These are phyloP conservation scores for Monomorium pharaonis DNA, from an alignment of 1,140 invertebrate species.

Conservation along the genomic window DNA sequence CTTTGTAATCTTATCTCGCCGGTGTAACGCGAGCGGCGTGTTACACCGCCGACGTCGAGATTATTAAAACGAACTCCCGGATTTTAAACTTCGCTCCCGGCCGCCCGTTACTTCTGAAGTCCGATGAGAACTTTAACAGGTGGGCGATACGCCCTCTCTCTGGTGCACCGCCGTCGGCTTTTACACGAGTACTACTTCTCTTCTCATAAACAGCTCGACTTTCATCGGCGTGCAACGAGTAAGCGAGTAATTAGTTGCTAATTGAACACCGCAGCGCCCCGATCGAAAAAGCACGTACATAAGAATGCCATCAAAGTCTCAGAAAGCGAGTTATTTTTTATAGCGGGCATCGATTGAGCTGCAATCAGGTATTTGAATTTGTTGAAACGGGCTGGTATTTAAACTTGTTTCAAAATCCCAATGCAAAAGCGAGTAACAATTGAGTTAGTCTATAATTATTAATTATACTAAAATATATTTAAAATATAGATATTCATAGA, in stretches of 20 bases:
- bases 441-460: background rate
- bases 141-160: constrained; percentile 33
- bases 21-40: constrained; percentile 19
- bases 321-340: background rate
- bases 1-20: constrained; percentile 44
- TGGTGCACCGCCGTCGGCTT: background rate
- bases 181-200: constrained; percentile 16
- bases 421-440: background rate
- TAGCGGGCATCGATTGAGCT: background rate
- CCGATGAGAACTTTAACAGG: constrained; percentile 54
- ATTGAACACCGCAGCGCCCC: background rate
- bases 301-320: background rate
- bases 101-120: constrained; percentile 34
- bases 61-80: constrained; percentile 54
- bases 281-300: background rate
- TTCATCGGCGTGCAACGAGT: background rate
- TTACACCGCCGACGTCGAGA: constrained; percentile 39
- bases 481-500: background rate
- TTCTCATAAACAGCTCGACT: constrained; percentile 42
- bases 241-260: constrained; percentile 18
- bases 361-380: background rate
- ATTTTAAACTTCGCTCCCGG: constrained; percentile 12
- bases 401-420: background rate
- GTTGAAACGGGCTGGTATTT: background rate
- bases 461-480: background rate